Base-by-base conservation (phyloP, 2,113 vertebrate species). In the Boleophthalmus pectinirostris region DNA sequence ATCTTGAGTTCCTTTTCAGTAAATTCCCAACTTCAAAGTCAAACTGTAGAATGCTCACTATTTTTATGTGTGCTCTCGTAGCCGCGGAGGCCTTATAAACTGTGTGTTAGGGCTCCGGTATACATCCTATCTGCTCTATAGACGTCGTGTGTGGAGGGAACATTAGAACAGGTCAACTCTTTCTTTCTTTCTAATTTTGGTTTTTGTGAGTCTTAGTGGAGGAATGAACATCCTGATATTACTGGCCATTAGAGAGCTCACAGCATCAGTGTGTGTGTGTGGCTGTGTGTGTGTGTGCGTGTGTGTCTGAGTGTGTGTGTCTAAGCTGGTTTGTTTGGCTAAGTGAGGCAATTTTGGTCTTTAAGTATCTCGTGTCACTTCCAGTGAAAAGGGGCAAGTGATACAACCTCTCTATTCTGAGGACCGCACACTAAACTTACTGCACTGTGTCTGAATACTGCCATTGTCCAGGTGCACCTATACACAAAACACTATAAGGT, bases 211-310 rank as follows among this genome's bases (percentile, higher is more conserved):
- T 80, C 79, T 69, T 78, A 89, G 81, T 79, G 75, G 81, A 81
- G 87, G 86, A 91, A 90, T 73, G 81, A 87, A 87, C 89, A 90
- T 93, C 84, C 83, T 89, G 88, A 83, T 72, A 93, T 93, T 91
- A 93, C 87, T 90, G 91, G 91, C 86, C 88, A 90, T 92, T 92
- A 92, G 89, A 90, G 90, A n/a, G n/a, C n/a, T n/a, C n/a, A 77
- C 21, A 8, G 67, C 18, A 56, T 71, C 38, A 29, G 8, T 9
- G 8, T 10, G 38, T 43, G 69, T 71, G 69, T 61, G 21, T 61
- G 69, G 45, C 56, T 61, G 56, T 49, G 58, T 72, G 58, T 47
- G 58, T 66, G 70, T 25, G 57, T 60, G 25, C 33, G 57, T 46
- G 43, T 47, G 43, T 66, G 64, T 24, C 13, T 47, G 43, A 3